Conservation (phyloP, 2,113 vertebrate genomes). For the Eidolon helvum region DNA sequence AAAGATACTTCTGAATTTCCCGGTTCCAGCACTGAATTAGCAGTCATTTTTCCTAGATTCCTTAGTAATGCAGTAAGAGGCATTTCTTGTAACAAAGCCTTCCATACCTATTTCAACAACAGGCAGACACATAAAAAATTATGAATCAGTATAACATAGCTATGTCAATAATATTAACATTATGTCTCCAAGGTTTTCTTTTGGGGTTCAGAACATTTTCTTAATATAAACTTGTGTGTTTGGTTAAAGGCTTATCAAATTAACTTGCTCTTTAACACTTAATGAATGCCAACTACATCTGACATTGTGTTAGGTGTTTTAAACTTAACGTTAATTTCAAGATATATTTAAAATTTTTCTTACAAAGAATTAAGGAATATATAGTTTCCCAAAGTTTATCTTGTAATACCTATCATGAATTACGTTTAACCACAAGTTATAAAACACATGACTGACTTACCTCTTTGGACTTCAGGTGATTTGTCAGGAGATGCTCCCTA, state of each 20-base stretch:
- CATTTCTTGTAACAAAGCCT: slow-evolving; percentile 94
- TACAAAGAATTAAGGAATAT: neutral
- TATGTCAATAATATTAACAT: neutral
- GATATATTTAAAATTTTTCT: neutral
- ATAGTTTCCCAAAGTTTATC: neutral
- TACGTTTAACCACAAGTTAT: neutral
- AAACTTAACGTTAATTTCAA: slow-evolving; percentile 23
- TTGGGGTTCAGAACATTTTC: neutral
- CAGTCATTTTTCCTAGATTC: slow-evolving; percentile 92
- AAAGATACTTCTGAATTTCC: slow-evolving; percentile 87
- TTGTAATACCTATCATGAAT: neutral
- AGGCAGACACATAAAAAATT: neutral
- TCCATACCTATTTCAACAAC: slow-evolving; percentile 88
- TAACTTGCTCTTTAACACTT: neutral
- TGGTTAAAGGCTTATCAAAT: neutral
- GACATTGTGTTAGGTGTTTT: neutral
- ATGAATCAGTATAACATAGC: neutral
- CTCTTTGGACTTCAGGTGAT: slow-evolving; percentile 93
- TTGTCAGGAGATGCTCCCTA: slow-evolving; percentile 92
- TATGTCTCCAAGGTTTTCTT: neutral
- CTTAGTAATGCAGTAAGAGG: slow-evolving; percentile 87
- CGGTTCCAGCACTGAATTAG: slow-evolving; percentile 89
- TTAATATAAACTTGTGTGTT: neutral
- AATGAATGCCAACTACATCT: neutral
- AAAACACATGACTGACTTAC: slow-evolving; percentile 79